phyloP scores from a whole-genome alignment of 1,140 invertebrate genomes.

The Meloidogyne exigua region DNA sequence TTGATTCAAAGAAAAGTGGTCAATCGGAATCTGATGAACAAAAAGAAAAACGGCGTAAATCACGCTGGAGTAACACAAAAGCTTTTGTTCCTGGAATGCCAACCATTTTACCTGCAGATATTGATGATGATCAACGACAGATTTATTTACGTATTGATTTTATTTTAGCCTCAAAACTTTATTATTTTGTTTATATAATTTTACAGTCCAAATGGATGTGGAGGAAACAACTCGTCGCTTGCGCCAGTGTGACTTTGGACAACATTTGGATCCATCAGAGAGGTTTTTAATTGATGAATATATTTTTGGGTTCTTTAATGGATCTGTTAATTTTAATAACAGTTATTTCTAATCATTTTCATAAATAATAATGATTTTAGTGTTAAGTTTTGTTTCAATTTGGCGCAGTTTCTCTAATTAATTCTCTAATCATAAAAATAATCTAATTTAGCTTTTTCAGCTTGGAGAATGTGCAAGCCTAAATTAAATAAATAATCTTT shows the following conservation, averaged over 20 bases:
- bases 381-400: not conserved
- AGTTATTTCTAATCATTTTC: not conserved
- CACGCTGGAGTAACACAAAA: constrained; percentile 59
- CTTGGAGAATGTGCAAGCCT: not conserved
- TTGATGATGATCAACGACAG: constrained; percentile 56
- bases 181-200: constrained; percentile 6
- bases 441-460: constrained; percentile 5
- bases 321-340: not conserved
- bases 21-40: constrained; percentile 7
- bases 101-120: constrained; percentile 58
- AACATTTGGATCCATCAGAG: constrained; percentile 32
- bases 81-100: constrained; percentile 64
- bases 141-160: constrained; percentile 57
- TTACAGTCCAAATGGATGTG: constrained; percentile 63
- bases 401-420: not conserved
- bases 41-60: constrained; percentile 38
- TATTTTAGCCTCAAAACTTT: not conserved
- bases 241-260: constrained; percentile 54
- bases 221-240: constrained; percentile 60
- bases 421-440: not conserved
- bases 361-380: not conserved
- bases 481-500: not conserved
- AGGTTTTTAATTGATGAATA: constrained; percentile 20
- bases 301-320: not conserved
- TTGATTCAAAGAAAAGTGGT: not conserved